Base-by-base conservation (phyloP, 64 coral and sea anemone genomes). In the Montipora foliosa region DNA sequence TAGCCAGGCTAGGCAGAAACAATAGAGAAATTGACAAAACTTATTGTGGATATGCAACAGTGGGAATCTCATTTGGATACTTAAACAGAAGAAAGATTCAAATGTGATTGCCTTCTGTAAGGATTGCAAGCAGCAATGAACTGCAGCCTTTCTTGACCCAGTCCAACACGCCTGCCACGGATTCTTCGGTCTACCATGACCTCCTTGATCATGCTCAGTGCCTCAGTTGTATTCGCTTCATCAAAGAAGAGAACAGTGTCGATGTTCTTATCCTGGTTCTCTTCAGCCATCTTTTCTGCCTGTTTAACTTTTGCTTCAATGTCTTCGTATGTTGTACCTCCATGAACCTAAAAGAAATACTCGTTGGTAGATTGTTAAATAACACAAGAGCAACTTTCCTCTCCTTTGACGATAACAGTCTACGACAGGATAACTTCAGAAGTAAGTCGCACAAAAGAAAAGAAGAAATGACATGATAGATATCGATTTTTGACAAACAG, bases 111-210 rank as follows among this genome's bases (percentile, higher is more conserved):
- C 95, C 91, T 89, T 83, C 91, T 88, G 80, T 96, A 96, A 25
- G 95, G 95, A 67, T 96, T 96, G 44, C 95, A 96, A 1, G 95
- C 95, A 14, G 95, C 95, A 37, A 96, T 96, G 48, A 96, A 96
- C 14, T 96, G 95, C 17, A 96, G 79, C 13, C 95, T 81, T 60
- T 90, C 80, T 4, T 79, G 84, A 49, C 55, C 90, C 24, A 66
- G 78, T 79, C 95, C 95, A 75, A 96, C 64, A 13, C 86, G 87
- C 22, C 84, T 79, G 60, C 95, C 91, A 75, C 75, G 70, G 8
- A 93, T 78, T 82, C 91, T 93, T 60, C 91, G 74, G 78, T 96
- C 95, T 0, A 96, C 95, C 95, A 96, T 96, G 3, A 96, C 95
- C 79, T 96, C 95, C 52, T 96, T 96, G 37, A 96, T 96, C 95